Percentiles rank a stretch among this genome's conserved stretches.
Conservation (phyloP, 2,113 vertebrate genomes). For the Fregetta grallaria region DNA sequence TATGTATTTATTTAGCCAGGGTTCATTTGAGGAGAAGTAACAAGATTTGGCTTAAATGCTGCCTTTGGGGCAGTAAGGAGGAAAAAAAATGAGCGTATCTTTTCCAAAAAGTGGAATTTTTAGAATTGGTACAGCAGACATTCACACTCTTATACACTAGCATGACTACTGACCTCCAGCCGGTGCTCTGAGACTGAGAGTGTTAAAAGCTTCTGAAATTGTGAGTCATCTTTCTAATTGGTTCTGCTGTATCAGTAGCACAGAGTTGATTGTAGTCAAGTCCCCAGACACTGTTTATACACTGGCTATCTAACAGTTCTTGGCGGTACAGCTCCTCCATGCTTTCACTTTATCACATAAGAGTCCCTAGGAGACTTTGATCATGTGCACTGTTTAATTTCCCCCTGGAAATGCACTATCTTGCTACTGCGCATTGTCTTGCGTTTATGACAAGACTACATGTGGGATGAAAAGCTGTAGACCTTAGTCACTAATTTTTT, state of each 20-base stretch:
- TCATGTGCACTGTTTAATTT: background rate
- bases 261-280: background rate
- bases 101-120: fast-evolving
- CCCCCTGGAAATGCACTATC: background rate
- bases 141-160: background rate
- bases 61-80: background rate
- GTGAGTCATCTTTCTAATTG: background rate
- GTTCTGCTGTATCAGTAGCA: background rate
- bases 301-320: background rate
- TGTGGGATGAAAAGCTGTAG: background rate
- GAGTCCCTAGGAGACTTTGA: background rate
- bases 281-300: background rate
- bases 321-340: background rate
- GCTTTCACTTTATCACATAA: background rate
- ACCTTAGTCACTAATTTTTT: background rate
- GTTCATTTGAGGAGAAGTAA: background rate
- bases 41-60: background rate
- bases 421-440: background rate
- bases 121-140: background rate
- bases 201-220: conserved; percentile 36
- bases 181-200: background rate
- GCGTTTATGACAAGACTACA: background rate
- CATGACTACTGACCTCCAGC: background rate
- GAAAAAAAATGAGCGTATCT: background rate
- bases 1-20: background rate